phyloP scores from a whole-genome alignment of 1,140 invertebrate species.

The Halesus radiatus region DNA sequence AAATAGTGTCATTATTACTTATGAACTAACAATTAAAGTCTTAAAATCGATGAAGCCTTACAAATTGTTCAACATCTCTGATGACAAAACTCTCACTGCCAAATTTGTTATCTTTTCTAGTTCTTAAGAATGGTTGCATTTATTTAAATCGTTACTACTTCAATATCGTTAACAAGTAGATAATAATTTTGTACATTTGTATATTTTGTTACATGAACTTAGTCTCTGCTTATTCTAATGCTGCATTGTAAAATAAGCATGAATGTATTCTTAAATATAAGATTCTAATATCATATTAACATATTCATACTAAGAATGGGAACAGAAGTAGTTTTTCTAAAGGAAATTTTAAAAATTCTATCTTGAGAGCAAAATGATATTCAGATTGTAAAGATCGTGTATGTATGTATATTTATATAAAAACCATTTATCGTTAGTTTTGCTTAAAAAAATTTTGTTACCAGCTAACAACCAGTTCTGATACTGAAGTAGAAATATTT shows the following conservation, averaged over 20 bases:
- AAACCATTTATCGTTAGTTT: too few species aligned
- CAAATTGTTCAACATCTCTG: too few species aligned
- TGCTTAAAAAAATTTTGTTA: too few species aligned
- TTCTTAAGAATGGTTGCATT: constrained; percentile 5
- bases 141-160: constrained; percentile 5
- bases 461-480: too few species aligned
- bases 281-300: constrained; percentile 25
- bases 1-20: too few species aligned
- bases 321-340: constrained; percentile 17
- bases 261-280: constrained; percentile 22
- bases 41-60: too few species aligned
- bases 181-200: constrained; percentile 38
- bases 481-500: too few species aligned
- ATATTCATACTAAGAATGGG: constrained; percentile 28
- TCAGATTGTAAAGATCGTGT: too few species aligned
- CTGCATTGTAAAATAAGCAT: constrained; percentile 36
- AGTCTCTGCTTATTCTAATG: neutral
- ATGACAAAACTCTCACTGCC: constrained; percentile 13
- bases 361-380: neutral
- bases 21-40: too few species aligned
- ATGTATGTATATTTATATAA: too few species aligned
- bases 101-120: constrained; percentile 20
- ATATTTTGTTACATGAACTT: constrained; percentile 35
- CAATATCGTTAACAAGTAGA: constrained; percentile 21
- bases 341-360: constrained; percentile 12